These are phyloP conservation scores for Lithophane ornitopus DNA, from an alignment of 2,888 invertebrate genomes.

Conservation along the genomic window DNA sequence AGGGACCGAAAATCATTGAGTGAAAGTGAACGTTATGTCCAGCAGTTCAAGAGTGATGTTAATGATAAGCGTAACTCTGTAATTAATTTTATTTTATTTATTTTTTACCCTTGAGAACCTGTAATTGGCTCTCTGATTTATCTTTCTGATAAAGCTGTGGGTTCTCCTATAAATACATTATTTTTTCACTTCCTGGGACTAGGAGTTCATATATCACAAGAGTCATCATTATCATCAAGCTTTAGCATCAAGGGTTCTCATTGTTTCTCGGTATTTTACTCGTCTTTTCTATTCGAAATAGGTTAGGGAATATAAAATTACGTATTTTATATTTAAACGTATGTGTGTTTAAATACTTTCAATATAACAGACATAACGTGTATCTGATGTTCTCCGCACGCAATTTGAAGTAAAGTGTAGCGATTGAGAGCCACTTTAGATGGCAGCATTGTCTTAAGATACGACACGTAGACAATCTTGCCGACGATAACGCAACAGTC, in stretches of 20 bases:
- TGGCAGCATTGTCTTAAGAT: conserved; percentile 44
- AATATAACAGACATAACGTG: background rate
- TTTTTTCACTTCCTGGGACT: no score
- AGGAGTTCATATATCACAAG: background rate
- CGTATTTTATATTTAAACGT: background rate
- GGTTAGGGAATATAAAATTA: background rate
- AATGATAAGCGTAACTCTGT: background rate
- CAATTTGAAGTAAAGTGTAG: conserved; percentile 24
- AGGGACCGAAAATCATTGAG: background rate
- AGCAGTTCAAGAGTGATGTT: background rate
- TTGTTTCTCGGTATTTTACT: background rate
- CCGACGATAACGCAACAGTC: conserved; percentile 20
- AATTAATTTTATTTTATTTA: no score
- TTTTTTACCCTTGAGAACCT: no score
- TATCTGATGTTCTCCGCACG: conserved; percentile 1
- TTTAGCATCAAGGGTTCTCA: background rate
- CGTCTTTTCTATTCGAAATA: background rate
- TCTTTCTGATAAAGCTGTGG: no score
- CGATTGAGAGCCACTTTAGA: conserved; percentile 43
- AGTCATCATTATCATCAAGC: background rate
- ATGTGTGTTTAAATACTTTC: background rate
- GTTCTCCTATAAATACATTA: no score
- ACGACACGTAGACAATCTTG: conserved; percentile 54
- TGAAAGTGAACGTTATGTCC: background rate
- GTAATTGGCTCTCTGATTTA: no score